Conservation (phyloP, 2,113 vertebrate genomes). For the Gobiocypris rarus region DNA sequence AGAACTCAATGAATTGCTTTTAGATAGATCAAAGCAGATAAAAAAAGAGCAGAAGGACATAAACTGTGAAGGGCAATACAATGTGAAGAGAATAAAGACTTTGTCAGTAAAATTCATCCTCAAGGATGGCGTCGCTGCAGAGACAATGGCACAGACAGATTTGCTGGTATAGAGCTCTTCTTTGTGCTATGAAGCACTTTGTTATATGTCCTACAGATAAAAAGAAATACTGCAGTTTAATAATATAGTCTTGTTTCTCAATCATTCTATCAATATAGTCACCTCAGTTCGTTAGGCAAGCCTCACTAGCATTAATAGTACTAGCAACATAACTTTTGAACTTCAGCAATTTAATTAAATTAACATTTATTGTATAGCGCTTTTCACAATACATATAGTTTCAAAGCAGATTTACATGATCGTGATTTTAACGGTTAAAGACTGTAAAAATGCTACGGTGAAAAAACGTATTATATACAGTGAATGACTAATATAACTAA, state of each 20-base stretch:
- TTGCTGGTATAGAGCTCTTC: neutral
- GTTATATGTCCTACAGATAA: neutral
- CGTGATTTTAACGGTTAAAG: too few species aligned
- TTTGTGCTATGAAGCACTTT: neutral
- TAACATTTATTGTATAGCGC: too few species aligned
- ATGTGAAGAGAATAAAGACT: conserved; percentile 39
- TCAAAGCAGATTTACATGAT: too few species aligned
- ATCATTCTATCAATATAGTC: neutral
- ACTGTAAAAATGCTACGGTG: too few species aligned
- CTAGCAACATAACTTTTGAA: neutral
- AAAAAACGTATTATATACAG: too few species aligned
- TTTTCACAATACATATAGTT: too few species aligned
- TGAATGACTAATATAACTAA: too few species aligned
- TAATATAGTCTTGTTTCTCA: neutral
- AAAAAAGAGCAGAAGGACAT: neutral
- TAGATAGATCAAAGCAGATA: conserved; percentile 13
- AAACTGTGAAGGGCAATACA: conserved; percentile 26
- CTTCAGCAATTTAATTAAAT: neutral
- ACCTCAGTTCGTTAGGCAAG: neutral
- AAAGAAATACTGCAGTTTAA: neutral
- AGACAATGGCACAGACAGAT: conserved; percentile 38
- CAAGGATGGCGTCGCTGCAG: neutral
- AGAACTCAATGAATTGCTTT: neutral
- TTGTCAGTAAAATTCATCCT: conserved; percentile 30
- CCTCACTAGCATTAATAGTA: neutral